Evolutionary conservation across 2,888 invertebrate genomes (phyloP).

Genomic region (Carpatolechia fugitivella): DNA sequence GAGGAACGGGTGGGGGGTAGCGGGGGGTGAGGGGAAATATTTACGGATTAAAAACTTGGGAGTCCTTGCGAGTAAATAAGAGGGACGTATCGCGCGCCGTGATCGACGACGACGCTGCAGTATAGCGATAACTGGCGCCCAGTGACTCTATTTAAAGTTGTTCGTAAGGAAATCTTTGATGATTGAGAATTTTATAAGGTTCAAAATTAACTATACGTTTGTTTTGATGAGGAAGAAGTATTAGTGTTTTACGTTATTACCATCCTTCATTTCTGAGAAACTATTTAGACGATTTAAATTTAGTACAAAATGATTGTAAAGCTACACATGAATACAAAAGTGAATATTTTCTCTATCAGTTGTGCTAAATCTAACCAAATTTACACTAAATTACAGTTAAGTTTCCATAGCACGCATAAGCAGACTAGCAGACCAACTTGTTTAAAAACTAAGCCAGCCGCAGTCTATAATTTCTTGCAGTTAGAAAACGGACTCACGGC

Average conservation of each 20-base stretch:
- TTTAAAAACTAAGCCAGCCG: neutral
- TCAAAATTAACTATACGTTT: too few species aligned
- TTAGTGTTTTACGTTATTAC: too few species aligned
- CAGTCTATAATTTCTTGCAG: constrained; percentile 8
- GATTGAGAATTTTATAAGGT: neutral
- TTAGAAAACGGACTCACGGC: constrained; percentile 5
- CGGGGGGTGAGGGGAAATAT: neutral
- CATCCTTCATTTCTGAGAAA: too few species aligned
- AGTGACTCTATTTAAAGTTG: neutral
- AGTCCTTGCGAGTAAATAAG: constrained; percentile 6
- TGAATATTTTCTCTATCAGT: neutral
- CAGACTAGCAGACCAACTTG: neutral
- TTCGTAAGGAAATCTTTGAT: neutral
- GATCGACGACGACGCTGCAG: neutral
- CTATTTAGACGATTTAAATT: too few species aligned
- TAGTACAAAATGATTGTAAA: too few species aligned
- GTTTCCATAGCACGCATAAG: neutral
- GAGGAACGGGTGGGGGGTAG: neutral
- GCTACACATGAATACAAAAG: too few species aligned
- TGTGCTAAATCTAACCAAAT: neutral
- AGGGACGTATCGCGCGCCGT: neutral
- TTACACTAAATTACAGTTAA: neutral
- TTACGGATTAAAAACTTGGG: constrained; percentile 4
- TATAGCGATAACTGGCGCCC: neutral
- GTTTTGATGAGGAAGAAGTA: too few species aligned